Percentiles rank a stretch among this genome's conserved stretches.
These are phyloP conservation scores for Cepaea nemoralis DNA, from an alignment of 1,140 invertebrate species.

Conservation along the genomic window DNA sequence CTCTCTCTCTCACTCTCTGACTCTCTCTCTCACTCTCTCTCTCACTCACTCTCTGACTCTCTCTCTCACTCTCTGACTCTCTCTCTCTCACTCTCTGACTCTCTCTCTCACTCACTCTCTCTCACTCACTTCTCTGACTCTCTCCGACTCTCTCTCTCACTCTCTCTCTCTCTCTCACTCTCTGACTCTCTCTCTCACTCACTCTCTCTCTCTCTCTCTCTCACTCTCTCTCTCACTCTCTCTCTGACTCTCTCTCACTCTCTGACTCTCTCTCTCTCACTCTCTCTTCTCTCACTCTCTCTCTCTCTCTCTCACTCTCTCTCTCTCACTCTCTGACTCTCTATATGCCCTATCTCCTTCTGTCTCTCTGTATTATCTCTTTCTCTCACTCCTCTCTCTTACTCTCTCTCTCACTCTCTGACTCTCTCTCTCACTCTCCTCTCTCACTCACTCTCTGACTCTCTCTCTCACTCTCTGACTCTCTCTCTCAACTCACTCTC, in stretches of 20 bases:
- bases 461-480: background rate
- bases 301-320: slow-evolving; percentile 1
- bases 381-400: background rate
- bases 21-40: slow-evolving; percentile 1
- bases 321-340: background rate
- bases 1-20: background rate
- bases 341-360: background rate
- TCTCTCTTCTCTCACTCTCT: background rate
- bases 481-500: background rate
- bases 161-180: background rate
- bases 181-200: background rate
- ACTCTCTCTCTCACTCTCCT: too few species aligned
- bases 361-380: too few species aligned
- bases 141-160: background rate
- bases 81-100: background rate
- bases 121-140: background rate
- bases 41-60: background rate
- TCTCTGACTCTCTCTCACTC: background rate
- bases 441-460: too few species aligned
- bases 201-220: background rate
- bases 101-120: background rate
- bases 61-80: background rate
- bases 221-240: background rate
- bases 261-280: background rate
- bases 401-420: background rate